Conservation (phyloP, 2,888 invertebrate species). For the Spisula subtruncata region DNA sequence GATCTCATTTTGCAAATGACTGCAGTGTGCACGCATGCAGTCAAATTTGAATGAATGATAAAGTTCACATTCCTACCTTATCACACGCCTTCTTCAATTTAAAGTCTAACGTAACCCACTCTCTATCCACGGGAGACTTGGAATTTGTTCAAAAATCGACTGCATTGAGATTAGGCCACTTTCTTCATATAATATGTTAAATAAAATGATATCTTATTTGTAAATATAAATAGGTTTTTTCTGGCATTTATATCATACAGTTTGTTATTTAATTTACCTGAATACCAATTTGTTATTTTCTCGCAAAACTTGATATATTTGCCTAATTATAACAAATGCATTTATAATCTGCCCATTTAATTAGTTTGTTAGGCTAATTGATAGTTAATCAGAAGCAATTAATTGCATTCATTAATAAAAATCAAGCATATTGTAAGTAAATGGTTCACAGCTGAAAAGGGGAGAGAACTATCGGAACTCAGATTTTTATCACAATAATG, state of each 20-base stretch:
- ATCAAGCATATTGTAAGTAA: too few relatives aligned
- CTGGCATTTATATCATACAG: not conserved
- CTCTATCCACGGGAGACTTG: not conserved
- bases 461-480: too few relatives aligned
- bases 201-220: not conserved
- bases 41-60: not conserved
- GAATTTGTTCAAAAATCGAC: not conserved
- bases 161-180: not conserved
- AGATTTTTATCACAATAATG: too few relatives aligned
- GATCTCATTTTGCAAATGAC: not conserved
- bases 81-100: not conserved
- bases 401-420: too few relatives aligned
- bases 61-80: constrained; percentile 5
- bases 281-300: too few relatives aligned
- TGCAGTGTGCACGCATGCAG: not conserved
- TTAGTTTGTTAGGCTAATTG: too few relatives aligned
- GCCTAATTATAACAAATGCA: too few relatives aligned
- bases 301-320: too few relatives aligned
- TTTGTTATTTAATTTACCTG: not conserved
- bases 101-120: not conserved
- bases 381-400: too few relatives aligned
- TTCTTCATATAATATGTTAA: not conserved
- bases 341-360: too few relatives aligned
- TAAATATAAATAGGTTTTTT: not conserved
- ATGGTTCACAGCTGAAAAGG: too few relatives aligned